Evolutionary conservation across 1,140 invertebrate genomes (phyloP).

Genomic region (Marisa cornuarietis): DNA sequence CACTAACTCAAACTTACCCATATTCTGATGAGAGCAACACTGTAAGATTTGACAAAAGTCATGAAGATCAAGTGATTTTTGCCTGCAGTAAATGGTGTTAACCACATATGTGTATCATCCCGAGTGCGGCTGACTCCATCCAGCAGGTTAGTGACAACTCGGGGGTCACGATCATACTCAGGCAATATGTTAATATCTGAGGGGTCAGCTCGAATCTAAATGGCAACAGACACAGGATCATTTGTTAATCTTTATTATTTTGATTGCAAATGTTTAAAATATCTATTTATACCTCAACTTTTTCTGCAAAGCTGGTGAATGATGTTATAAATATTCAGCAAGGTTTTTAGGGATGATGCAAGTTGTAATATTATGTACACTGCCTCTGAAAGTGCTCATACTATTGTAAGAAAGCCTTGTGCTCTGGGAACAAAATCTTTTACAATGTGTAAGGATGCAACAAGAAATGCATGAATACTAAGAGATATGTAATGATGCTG

Average conservation of each 20-base stretch:
- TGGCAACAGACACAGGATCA: background rate
- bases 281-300: no score
- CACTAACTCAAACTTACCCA: conserved; percentile 74
- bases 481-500: no score
- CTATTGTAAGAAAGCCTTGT: no score
- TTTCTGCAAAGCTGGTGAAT: no score
- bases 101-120: conserved; percentile 82
- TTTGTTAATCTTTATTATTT: background rate
- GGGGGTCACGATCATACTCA: conserved; percentile 71
- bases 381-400: background rate
- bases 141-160: conserved; percentile 74
- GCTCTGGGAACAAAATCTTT: no score
- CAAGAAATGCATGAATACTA: no score
- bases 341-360: background rate
- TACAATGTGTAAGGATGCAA: no score
- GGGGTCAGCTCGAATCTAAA: conserved; percentile 72
- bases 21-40: conserved; percentile 78
- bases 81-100: conserved; percentile 72
- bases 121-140: conserved; percentile 79
- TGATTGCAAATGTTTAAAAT: background rate
- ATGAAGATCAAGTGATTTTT: conserved; percentile 72
- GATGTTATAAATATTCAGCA: no score
- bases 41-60: conserved; percentile 70
- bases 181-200: conserved; percentile 72
- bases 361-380: background rate